Conservation (phyloP, 2,888 invertebrate genomes). For the Neoaliturus tenellus region DNA sequence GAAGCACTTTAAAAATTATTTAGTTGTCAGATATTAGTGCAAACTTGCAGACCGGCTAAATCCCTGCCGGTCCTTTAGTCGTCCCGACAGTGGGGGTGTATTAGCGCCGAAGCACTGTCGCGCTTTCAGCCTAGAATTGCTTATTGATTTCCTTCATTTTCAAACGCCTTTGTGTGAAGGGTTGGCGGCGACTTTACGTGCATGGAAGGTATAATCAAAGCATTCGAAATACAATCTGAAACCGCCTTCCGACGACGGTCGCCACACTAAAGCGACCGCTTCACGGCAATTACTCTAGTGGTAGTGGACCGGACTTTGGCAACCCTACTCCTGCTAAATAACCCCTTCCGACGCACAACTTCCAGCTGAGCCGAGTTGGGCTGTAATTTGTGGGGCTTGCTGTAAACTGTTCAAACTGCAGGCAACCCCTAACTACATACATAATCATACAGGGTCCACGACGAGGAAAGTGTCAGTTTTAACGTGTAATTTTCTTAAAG, state of each 20-base stretch:
- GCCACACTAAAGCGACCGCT: constrained; percentile 19
- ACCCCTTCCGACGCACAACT: constrained; percentile 3
- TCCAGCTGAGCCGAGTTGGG: neutral
- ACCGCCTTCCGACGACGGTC: neutral
- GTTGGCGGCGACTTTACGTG: neutral
- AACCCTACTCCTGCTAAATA: constrained; percentile 1
- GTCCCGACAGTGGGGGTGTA: neutral
- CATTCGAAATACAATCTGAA: constrained; percentile 30
- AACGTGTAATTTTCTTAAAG: neutral
- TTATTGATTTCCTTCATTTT: constrained; percentile 38
- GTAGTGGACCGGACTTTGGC: constrained; percentile 13
- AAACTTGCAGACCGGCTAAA: too few relatives aligned
- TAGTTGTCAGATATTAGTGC: too few relatives aligned
- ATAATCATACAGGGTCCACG: neutral
- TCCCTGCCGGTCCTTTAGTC: neutral
- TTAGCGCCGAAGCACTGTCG: neutral
- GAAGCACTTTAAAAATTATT: too few relatives aligned
- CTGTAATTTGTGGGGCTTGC: constrained; percentile 4
- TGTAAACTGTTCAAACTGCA: constrained; percentile 2
- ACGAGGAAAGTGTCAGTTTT: neutral
- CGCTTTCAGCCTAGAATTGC: neutral
- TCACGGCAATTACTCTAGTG: constrained; percentile 7
- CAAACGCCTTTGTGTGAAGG: neutral
- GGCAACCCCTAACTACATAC: neutral
- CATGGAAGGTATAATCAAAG: constrained; percentile 30